Evolutionary conservation across 2,888 invertebrate genomes (phyloP), one percentile per base, ranked within the genome.

Genomic region (Clostera curtula): DNA sequence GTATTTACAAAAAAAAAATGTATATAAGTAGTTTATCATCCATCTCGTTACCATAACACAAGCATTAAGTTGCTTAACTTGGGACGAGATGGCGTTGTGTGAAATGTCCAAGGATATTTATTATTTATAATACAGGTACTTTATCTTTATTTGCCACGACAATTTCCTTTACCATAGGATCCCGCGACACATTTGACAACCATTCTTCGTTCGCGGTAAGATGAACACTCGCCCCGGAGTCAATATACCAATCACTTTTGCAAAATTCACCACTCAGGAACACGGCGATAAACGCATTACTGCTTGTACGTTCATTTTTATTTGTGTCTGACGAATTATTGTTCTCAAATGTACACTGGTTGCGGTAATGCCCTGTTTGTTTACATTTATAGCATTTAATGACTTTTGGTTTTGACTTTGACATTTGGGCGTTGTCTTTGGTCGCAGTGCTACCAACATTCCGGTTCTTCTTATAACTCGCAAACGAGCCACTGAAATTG

Each of bases 281-380:
- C 8, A 43, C 40, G 3, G 41, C 44, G 12, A 34, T 46, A 20
- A 48, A 50, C 6, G 43, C 45, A 27, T 48, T 48, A 20, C 27
- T 45, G 7, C 17, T 26, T 31, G 17, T 30, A 27, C 29, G 26
- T 33, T 31, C 28, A 29, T 29, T 36, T 27, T 28, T 35, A 27
- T 40, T 43, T 29, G 21, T 31, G 31, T 38, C 28, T 9, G 20
- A 31, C 7, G 33, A 35, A 28, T 28, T 22, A 28, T 34, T 27
- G 13, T 25, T 21, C 13, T 6, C 1, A 25, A 20, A 9, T 12
- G 28, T 25, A 28, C 48, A 46, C 27, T 46, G 40, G 12, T 41
- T 43, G 12, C 32, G 34, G 19, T 39, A 46, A 29, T 46, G 42
- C 3, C 44, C 43, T 12, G 26, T 32, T 40, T 44, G 40, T 39